Evolutionary conservation across 1,140 invertebrate species (phyloP).

Genomic region (Proctacanthus coquilletti): DNA sequence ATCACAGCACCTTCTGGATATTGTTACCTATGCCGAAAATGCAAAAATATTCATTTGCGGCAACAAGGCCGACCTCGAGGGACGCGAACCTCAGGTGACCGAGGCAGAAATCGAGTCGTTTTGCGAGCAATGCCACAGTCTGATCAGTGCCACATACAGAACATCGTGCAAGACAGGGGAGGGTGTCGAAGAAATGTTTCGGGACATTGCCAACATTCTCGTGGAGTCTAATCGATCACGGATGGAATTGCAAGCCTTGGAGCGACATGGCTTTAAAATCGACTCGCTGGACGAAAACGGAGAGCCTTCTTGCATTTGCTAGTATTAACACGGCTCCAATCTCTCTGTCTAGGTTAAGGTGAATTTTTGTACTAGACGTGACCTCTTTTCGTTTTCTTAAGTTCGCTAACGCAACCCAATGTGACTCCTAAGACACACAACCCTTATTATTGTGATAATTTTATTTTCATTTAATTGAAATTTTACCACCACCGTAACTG

Average conservation of each 20-base stretch:
- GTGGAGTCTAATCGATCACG: constrained; percentile 63
- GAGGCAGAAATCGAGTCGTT: constrained; percentile 83
- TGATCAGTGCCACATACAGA: constrained; percentile 76
- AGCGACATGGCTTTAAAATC: constrained; percentile 63
- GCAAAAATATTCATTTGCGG: constrained; percentile 87
- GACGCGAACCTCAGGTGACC: constrained; percentile 48
- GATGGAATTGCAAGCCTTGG: constrained; percentile 62
- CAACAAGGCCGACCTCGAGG: constrained; percentile 72
- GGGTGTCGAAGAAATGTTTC: constrained; percentile 82
- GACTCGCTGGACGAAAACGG: constrained; percentile 36
- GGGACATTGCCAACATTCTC: constrained; percentile 65
- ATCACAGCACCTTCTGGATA: constrained; percentile 78
- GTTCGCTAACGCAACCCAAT: no score
- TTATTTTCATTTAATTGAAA: no score
- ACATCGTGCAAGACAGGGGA: constrained; percentile 80
- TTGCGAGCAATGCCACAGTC: constrained; percentile 82
- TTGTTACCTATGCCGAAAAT: constrained; percentile 83
- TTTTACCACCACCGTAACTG: no score
- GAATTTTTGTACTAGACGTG: no score
- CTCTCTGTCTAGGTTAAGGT: no score
- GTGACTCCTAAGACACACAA: no score
- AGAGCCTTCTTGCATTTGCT: constrained; percentile 49
- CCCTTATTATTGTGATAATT: no score
- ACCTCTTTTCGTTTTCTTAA: no score
- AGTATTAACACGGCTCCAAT: no score